Base-by-base conservation (phyloP, 2,797 vertebrate species). In the Heteromormyrus szaboi region DNA sequence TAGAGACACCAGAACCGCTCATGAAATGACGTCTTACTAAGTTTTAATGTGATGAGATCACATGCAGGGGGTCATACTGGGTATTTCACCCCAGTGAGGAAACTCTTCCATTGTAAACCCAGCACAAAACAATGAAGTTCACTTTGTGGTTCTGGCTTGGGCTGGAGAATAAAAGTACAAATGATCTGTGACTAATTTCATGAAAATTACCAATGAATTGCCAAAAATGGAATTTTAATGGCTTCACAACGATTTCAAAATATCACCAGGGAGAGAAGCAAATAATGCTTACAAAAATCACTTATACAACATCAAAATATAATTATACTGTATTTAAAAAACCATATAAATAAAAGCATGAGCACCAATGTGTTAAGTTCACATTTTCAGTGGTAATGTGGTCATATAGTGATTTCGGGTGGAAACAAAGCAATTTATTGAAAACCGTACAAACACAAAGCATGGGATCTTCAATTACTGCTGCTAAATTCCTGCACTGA, bases 141-240 rank as follows among this genome's bases (percentile, higher is more conserved):
- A 85, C 59, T 48, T 62, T 9, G 25, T 84, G 88, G 81, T 88
- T 83, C 54, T 81, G 50, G 4, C 33, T 33, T 84, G 37, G 41
- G 68, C n/a, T 11, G 2, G 22, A 59, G 37, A 46, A 88, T 50
- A 88, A 88, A 76, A 41, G 56, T 41, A 50, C 44, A 88, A 88
- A 88, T 41, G 14, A 59, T 25, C 50, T 37, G 25, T 86, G 29
- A 12, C 50, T 53, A 89, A 22, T 53, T 22, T 89, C 83, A 51
- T 29, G 59, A 65, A 53, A 29, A 25, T 6, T 72, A 53, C 50
- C 54, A 86, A 53, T 85, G 68, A 88, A 89, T 17, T 19, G 46
- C 44, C 25, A 37, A 41, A 22, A 89, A 85, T 89, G 88, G 25
- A 83, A 89, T 86, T 68, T 85, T 46, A 44, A 88, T 85, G 41